A percentile compares a stretch with the other conserved stretches of the same genome.
phyloP scores from a whole-genome alignment of 2,113 vertebrate genomes.

The Stictonetta naevosa region DNA sequence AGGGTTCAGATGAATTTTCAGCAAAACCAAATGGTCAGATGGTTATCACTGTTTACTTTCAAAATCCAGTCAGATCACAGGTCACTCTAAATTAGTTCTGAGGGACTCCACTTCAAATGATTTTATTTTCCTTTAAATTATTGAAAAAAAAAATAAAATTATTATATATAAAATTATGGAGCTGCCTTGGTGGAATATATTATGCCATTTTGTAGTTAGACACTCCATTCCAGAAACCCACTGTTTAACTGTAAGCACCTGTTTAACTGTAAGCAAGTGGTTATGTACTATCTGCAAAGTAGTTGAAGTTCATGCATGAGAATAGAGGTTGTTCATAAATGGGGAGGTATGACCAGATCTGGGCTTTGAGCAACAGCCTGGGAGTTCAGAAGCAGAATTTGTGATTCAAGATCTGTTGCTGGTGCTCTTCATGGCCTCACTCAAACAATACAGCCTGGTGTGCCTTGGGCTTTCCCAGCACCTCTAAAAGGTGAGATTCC shows the following conservation, averaged over 20 bases:
- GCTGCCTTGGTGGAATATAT: neutral
- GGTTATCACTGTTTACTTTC: neutral
- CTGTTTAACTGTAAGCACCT: neutral
- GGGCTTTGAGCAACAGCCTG: neutral
- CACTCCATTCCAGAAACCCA: neutral
- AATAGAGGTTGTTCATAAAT: neutral
- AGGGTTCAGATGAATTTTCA: neutral
- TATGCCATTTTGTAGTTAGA: neutral
- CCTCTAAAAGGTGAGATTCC: neutral
- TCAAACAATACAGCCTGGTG: fast-evolving
- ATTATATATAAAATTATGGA: neutral
- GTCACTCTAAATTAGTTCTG: neutral
- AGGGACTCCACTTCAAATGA: neutral
- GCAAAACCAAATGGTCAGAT: neutral
- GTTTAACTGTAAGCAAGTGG: neutral
- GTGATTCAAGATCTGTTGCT: neutral
- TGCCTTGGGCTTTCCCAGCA: neutral
- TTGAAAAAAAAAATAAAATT: too few relatives aligned
- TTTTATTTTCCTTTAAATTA: neutral
- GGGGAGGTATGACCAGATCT: neutral
- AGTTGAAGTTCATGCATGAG: neutral
- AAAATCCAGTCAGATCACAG: neutral
- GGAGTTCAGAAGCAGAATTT: fast-evolving
- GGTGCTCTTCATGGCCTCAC: neutral
- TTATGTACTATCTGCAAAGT: neutral